A percentile compares a stretch with the other conserved stretches of the same genome.
Conservation (phyloP, 2,888 invertebrate species). For the Nasonia oneida region DNA sequence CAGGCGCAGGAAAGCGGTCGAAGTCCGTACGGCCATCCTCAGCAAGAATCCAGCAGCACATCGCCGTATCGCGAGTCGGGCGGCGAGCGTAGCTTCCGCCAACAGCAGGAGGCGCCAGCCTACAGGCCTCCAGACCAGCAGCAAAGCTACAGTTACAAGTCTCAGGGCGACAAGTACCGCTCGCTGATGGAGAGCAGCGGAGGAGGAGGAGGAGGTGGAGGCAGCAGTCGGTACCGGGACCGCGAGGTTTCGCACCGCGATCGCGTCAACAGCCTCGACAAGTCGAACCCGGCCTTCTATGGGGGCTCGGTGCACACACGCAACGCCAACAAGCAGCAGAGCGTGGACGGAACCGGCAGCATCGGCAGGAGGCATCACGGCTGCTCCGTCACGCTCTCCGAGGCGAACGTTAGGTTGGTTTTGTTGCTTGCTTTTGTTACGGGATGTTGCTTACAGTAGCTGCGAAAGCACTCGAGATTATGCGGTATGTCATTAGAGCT, state of each 20-base stretch:
- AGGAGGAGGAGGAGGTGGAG: constrained; percentile 28
- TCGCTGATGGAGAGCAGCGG: constrained; percentile 72
- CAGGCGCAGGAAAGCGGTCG: constrained; percentile 71
- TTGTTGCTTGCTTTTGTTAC: constrained; percentile 8
- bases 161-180: constrained; percentile 75
- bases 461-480: neutral
- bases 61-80: constrained; percentile 76
- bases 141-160: constrained; percentile 69
- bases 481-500: neutral
- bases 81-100: constrained; percentile 74
- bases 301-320: constrained; percentile 72
- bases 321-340: constrained; percentile 70
- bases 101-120: constrained; percentile 73
- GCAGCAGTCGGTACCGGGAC: constrained; percentile 73
- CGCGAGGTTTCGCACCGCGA: constrained; percentile 75
- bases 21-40: constrained; percentile 70
- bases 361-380: constrained; percentile 73
- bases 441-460: constrained; percentile 6
- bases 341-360: constrained; percentile 70
- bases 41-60: constrained; percentile 69
- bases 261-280: constrained; percentile 77
- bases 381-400: constrained; percentile 74
- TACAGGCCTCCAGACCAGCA: constrained; percentile 75
- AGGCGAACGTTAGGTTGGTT: constrained; percentile 73
- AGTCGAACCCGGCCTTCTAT: constrained; percentile 74